Base-by-base conservation (phyloP, 2,888 invertebrate genomes). In the Dolichopus griseipennis region DNA sequence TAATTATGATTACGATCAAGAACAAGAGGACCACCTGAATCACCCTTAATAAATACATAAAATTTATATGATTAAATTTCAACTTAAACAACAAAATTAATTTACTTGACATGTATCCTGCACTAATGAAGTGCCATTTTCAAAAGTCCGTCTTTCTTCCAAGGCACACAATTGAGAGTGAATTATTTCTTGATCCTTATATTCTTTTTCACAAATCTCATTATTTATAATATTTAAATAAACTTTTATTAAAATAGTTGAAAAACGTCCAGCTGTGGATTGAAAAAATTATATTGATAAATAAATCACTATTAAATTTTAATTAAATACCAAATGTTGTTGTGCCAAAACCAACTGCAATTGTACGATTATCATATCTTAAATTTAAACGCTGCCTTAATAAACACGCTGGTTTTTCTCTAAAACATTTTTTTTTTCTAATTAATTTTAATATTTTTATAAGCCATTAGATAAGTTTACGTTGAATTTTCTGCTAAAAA, bases 1-100 rank as follows among this genome's bases (percentile, higher is more conserved):
- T 64, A n/a, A 70, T 72, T 7, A 72, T 69, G 12, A 73, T 64
- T 1, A 65, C n/a, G 0, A 34, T 21, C 8, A 65, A 67, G 63
- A n/a, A 61, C 1, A 1, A 61, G 4, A 9, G 61, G 61, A 2
- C 61, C 61, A 12, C 61, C 61, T 20, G 61, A 61, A 61, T 61
- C 61, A 61, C 61, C 61, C 61, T 61, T n/a, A 27, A 27, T n/a
- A 27, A 27, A 27, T 4, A 5, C 27, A 27, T 3, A 34, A 34
- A 10, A 7, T 10, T 8, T 37, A 10, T 10, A 37, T n/a, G n/a
- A 10, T 37, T 2, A n/a, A 3, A 20, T n/a, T n/a, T 20, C n/a
- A 61, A n/a, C 5, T 20, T n/a, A 20, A n/a, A 20, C 5, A n/a
- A n/a, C 8, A n/a, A 20, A n/a, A n/a, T n/a, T 27, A 27, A 27